phyloP scores from a whole-genome alignment of 2,113 vertebrate species.

The Cynocephalus volans region DNA sequence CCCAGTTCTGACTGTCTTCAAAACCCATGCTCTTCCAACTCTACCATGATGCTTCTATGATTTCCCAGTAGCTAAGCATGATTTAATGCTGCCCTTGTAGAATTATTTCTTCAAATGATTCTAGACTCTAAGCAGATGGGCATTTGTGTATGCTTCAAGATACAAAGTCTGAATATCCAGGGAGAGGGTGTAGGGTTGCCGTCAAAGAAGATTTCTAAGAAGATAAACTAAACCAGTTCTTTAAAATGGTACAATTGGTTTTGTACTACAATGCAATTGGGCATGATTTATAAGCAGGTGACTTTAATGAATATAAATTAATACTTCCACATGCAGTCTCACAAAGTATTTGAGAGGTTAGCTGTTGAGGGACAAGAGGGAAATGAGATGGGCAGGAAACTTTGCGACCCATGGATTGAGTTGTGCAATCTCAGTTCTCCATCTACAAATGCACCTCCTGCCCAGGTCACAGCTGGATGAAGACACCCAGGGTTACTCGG shows the following conservation, averaged over 20 bases:
- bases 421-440: not conserved
- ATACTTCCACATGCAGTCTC: not conserved
- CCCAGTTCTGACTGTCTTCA: not conserved
- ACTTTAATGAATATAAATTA: constrained; percentile 7
- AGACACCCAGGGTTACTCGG: not conserved
- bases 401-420: not conserved
- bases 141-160: not conserved
- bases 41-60: not conserved
- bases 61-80: not conserved
- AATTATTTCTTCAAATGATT: constrained; percentile 4
- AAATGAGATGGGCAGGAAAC: not conserved
- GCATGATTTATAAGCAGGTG: not conserved
- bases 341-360: not conserved
- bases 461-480: not conserved
- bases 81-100: not conserved
- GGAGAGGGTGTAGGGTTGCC: not conserved
- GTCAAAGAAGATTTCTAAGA: not conserved
- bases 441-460: not conserved
- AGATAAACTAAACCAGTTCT: not conserved
- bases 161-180: not conserved
- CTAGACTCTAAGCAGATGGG: not conserved
- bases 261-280: not conserved
- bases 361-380: not conserved
- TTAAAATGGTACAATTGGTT: constrained; percentile 21
- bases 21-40: not conserved